Conservation (phyloP, 2,113 vertebrate species). For the Pampusana beccarii region DNA sequence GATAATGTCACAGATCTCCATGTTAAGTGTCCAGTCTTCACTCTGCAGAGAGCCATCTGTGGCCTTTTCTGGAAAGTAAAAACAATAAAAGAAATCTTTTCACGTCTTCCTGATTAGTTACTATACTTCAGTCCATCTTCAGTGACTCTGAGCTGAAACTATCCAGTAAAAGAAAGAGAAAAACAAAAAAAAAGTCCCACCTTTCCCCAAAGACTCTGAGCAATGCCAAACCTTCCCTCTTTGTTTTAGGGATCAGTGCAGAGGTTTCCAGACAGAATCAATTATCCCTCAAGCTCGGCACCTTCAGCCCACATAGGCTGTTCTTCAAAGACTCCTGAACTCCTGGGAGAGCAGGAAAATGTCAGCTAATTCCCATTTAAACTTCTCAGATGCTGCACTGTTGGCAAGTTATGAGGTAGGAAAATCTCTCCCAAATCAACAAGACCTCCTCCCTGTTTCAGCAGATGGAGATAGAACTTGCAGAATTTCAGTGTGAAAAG, state of each 20-base stretch:
- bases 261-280: constrained; percentile 34
- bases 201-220: neutral
- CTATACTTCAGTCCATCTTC: neutral
- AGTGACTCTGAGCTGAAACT: neutral
- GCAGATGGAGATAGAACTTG: neutral
- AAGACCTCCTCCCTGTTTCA: neutral
- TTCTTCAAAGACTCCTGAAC: constrained; percentile 16
- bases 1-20: constrained; percentile 99
- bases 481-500: neutral
- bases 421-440: neutral
- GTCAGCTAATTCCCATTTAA: constrained; percentile 48
- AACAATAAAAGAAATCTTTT: constrained; percentile 38
- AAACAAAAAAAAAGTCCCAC: neutral
- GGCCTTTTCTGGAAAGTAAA: constrained; percentile 87
- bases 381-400: neutral
- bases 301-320: neutral
- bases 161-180: neutral
- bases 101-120: neutral
- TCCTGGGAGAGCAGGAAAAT: constrained; percentile 16
- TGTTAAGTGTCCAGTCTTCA: constrained; percentile 98
- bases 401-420: neutral
- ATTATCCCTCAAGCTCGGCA: neutral
- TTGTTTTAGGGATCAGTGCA: neutral
- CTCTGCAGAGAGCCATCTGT: constrained; percentile 96
- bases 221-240: neutral